phyloP scores from a whole-genome alignment of 2,113 vertebrate species.

The Narcine bancroftii region DNA sequence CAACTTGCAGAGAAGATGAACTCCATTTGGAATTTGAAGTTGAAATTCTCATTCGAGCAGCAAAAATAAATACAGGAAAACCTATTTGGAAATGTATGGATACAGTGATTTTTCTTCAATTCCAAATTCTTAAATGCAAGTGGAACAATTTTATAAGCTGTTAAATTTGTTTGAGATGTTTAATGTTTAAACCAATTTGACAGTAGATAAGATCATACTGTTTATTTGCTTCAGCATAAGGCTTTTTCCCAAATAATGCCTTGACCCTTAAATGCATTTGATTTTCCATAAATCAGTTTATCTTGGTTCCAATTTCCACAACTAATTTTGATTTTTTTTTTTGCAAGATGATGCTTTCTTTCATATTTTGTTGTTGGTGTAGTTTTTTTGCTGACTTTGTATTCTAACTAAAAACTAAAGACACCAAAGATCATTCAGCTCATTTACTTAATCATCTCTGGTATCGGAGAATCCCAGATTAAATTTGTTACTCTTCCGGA shows the following conservation, averaged over 20 bases:
- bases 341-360: background rate
- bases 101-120: background rate
- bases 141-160: background rate
- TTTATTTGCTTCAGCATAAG: background rate
- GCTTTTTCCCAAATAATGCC: background rate
- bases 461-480: background rate
- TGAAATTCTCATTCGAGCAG: background rate
- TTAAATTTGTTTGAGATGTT: background rate
- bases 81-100: background rate
- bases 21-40: background rate
- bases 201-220: background rate
- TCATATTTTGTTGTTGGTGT: background rate
- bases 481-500: background rate
- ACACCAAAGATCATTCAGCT: background rate
- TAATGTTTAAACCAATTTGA: background rate
- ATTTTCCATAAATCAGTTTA: background rate
- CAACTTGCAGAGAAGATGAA: background rate
- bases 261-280: background rate
- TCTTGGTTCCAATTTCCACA: background rate
- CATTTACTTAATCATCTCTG: background rate
- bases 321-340: background rate
- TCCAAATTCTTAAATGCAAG: background rate
- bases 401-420: background rate
- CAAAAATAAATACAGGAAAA: background rate
- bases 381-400: background rate